These are phyloP conservation scores for Scophthalmus maximus DNA, from an alignment of 2,113 vertebrate species.

Conservation along the genomic window DNA sequence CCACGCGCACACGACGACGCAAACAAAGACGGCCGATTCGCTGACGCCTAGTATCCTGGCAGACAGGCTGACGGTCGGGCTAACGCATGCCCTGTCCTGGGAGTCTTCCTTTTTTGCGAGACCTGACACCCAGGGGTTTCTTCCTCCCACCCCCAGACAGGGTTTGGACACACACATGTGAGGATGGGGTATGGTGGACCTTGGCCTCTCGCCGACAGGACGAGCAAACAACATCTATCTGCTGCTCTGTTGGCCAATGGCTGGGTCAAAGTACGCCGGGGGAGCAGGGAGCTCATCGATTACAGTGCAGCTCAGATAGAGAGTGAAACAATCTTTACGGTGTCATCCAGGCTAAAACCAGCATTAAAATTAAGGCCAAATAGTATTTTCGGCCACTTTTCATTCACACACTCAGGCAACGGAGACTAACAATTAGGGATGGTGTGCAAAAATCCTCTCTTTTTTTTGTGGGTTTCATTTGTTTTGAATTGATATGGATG, in stretches of 20 bases:
- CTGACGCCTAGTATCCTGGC: not conserved
- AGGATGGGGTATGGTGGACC: constrained; percentile 52
- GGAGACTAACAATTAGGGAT: too few species aligned
- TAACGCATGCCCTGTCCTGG: not conserved
- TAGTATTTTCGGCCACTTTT: too few species aligned
- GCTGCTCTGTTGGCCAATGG: constrained; percentile 54
- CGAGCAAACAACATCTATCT: constrained; percentile 67
- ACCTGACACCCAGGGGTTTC: not conserved
- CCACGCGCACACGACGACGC: constrained; percentile 1
- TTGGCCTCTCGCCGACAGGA: constrained; percentile 27
- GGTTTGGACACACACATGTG: constrained; percentile 2
- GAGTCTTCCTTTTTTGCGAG: constrained; percentile 36
- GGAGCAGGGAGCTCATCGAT: constrained; percentile 12
- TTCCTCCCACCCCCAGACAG: constrained; percentile 15
- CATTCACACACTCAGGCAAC: too few species aligned
- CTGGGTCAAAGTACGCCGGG: constrained; percentile 59
- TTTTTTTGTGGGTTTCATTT: too few species aligned
- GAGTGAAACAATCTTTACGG: too few species aligned
- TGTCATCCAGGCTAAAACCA: too few species aligned
- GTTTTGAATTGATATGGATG: too few species aligned
- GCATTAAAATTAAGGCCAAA: too few species aligned
- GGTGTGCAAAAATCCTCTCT: too few species aligned
- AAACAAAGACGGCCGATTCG: not conserved
- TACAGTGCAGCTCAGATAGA: not conserved
- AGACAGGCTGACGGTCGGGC: constrained; percentile 10